phyloP scores from a whole-genome alignment of 2,888 invertebrate genomes.

The Cataglyphis cursor region DNA sequence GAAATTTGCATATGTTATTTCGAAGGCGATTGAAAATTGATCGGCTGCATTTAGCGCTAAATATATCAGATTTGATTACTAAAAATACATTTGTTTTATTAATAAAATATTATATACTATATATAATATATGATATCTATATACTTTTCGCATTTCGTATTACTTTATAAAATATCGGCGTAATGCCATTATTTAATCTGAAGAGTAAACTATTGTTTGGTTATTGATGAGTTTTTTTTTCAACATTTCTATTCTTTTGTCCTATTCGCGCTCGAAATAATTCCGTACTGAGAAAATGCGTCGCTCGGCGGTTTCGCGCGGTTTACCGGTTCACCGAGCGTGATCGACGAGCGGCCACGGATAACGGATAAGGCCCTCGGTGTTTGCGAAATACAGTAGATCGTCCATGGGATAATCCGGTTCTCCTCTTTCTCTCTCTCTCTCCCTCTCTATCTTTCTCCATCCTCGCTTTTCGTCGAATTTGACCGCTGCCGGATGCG shows the following conservation, averaged over 20 bases:
- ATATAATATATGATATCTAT: background rate
- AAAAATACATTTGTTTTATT: background rate
- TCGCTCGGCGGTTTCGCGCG: conserved; percentile 43
- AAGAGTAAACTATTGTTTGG: background rate
- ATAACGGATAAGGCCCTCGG: conserved; percentile 53
- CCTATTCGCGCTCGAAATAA: conserved; percentile 16
- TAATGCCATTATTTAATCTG: background rate
- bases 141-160: background rate
- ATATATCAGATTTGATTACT: background rate
- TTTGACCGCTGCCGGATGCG: conserved; percentile 57
- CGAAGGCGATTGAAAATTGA: conserved; percentile 8
- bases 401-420: conserved; percentile 55
- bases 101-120: too few species aligned
- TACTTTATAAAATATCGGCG: background rate
- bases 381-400: conserved; percentile 56
- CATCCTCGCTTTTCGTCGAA: conserved; percentile 47
- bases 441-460: background rate
- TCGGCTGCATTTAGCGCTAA: background rate
- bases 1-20: background rate
- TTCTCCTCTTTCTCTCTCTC: conserved; percentile 24
- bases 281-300: conserved; percentile 24
- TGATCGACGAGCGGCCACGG: conserved; percentile 53
- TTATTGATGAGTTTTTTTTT: background rate
- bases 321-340: conserved; percentile 51
- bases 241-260: conserved; percentile 20